Evolutionary conservation across 2,888 invertebrate genomes (phyloP), one percentile per base, ranked within the genome.

Genomic region (Aleiodes leptofemur): DNA sequence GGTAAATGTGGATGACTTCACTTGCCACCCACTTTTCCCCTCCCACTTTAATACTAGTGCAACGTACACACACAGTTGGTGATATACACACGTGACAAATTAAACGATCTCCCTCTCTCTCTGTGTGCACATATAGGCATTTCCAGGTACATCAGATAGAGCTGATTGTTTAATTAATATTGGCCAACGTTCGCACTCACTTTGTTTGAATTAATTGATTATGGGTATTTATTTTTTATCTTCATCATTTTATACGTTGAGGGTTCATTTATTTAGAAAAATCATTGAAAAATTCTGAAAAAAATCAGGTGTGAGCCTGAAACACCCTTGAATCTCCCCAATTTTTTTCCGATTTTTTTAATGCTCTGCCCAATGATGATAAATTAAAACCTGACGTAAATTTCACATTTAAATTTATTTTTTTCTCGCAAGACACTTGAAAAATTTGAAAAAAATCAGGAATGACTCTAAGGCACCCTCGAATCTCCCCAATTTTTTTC

Each of bases 1-100:
- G 91, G 91, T 91, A 91, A 88, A 91, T 91, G 87, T 57, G 68
- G 64, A 75, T 71, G 64, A 70, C 74, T 70, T 76, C 73, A 64
- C 73, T 70, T 57, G 73, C 43, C 55, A 14, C 71, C 29, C 34
- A 34, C 48, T 71, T 50, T 34, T 57, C 73, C 61, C n/a, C 59
- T 48, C 31, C 34, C 55, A 16, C n/a, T 64, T 64, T 29, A 29
- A 23, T 56, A 29, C 34, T 38, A 38, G 14, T 64, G 43, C 64
- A 64, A 64, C n/a, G n/a, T n/a, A n/a, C 64, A 64, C 64, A 61
- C 43, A 61, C 43, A 61, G 38, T 61, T 34, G 61, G 61, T 14
- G 38, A 64, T 64, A 64, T 64, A 64, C 23, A 64, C 64, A 64
- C 64, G 64, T 48, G 64, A 64, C 64, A 64, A 64, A 64, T 64